Evolutionary conservation across 1,140 invertebrate species (phyloP), one percentile per base, ranked within the genome.

Genomic region (Archegozetes longisetosus): DNA sequence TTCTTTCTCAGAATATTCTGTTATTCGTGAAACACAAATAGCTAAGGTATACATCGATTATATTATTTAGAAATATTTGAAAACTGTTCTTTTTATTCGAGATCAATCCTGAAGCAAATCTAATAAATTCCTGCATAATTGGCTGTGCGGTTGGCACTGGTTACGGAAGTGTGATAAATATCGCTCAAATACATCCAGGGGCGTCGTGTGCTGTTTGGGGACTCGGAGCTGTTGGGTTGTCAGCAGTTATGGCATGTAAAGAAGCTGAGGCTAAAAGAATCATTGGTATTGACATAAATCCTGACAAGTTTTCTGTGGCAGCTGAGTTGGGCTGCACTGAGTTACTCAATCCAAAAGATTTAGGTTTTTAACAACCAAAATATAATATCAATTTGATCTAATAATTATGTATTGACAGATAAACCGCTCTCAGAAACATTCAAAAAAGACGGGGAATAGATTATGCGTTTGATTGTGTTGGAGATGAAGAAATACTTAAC

Each of bases 251-350:
- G 74, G 77, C 78, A 17, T 94, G 90, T 69, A 85, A 85, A 70
- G 79, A 79, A 53, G 87, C 85, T 54, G 90, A 90, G 29, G 94
- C 93, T n/a, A 79, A 79, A 23, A 79, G 83, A 63, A 85, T 98
- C 55, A 92, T 96, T 72, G 95, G 90, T 53, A 80, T 98, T 64
- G 93, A 98, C 74, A 75, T 92, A 32, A 96, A 95, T 73, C 76
- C 84, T 13, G 75, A 74, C 3, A 98, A 98, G 75, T 92, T 87
- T 74, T 81, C 88, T 69, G 69, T 80, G 62, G 83, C 29, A 2
- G 22, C 14, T 6, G 51, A 32, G 24, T 59, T 59, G 25, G 58
- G 58, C n/a, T 22, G 9, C 1, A 59, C 58, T 57, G 58, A 59
- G 2, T 59, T 52, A 29, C 14, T 59, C 51, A 59, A 77, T 64